A percentile compares a stretch with the other conserved stretches of the same genome.
These are phyloP conservation scores for Nerophis ophidion DNA, from an alignment of 2,113 vertebrate species.

Conservation along the genomic window DNA sequence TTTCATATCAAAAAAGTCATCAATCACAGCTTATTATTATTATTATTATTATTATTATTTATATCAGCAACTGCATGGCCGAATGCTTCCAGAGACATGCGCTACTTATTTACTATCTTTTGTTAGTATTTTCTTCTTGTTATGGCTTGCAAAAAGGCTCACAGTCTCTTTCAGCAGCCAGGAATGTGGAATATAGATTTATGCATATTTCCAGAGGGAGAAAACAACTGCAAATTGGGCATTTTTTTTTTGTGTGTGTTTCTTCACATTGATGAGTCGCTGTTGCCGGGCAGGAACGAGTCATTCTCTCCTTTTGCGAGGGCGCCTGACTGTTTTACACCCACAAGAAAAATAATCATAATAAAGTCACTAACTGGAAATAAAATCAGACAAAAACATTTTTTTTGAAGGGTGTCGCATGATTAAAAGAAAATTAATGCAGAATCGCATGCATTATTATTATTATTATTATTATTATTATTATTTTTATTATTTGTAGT, in stretches of 20 bases:
- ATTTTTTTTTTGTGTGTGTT: conserved; percentile 23
- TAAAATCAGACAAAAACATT: neutral
- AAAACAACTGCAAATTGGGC: conserved; percentile 31
- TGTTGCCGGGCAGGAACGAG: conserved; percentile 38
- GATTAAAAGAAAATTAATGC: conserved; percentile 46
- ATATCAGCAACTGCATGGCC: conserved; percentile 60
- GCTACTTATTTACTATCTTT: conserved; percentile 50
- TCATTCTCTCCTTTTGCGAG: conserved; percentile 14
- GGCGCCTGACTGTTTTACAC: conserved; percentile 20
- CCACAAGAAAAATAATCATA: conserved; percentile 16
- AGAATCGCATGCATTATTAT: conserved; percentile 68
- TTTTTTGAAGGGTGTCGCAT: conserved; percentile 1
- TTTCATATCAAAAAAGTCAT: conserved; percentile 68
- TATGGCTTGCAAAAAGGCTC: conserved; percentile 59
- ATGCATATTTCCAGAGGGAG: too few relatives aligned
- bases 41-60: too few relatives aligned
- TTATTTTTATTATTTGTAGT: conserved; percentile 54
- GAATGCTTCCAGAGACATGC: conserved; percentile 71
- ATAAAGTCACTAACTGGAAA: conserved; percentile 11
- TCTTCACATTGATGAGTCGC: neutral
- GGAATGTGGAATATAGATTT: conserved; percentile 35
- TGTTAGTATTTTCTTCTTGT: conserved; percentile 48
- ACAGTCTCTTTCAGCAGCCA: conserved; percentile 40
- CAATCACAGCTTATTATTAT: conserved; percentile 49
- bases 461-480: conserved; percentile 25